Conservation (phyloP, 2,797 vertebrate genomes). For the Oreonectes daqikongensis region DNA sequence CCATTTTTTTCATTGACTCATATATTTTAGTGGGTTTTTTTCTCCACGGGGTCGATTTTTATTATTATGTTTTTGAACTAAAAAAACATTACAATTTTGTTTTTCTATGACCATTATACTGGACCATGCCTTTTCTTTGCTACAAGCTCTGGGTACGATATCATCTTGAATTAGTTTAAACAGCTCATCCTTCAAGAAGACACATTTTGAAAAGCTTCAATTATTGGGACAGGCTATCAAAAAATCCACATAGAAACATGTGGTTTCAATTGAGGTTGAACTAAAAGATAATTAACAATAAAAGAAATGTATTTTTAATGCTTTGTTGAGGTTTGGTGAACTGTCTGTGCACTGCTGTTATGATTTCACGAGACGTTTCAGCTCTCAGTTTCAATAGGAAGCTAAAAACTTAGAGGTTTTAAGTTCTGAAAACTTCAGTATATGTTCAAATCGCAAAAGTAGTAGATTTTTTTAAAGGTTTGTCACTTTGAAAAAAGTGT, state of each 20-base stretch:
- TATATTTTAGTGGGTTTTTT: neutral
- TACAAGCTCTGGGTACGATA: neutral
- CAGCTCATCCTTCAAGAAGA: too few species aligned
- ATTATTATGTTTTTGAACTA: neutral
- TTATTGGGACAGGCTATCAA: neutral
- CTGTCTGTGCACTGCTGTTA: too few species aligned
- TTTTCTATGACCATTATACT: neutral
- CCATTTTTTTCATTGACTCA: neutral
- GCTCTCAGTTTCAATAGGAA: neutral
- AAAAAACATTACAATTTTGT: neutral
- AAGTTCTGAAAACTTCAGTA: neutral
- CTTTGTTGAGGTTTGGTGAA: too few species aligned
- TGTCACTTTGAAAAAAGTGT: neutral
- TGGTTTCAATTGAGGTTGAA: too few species aligned
- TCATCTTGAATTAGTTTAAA: too few species aligned
- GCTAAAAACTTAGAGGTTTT: neutral
- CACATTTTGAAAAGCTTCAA: neutral
- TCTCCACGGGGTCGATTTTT: neutral
- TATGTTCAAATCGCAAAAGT: neutral
- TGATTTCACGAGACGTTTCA: neutral
- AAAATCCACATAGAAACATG: too few species aligned
- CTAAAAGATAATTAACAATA: too few species aligned
- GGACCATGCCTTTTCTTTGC: neutral
- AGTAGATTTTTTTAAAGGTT: neutral
- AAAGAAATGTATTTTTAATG: too few species aligned